phyloP scores from a whole-genome alignment of 2,797 vertebrate genomes.

The Poeciliopsis gracilis region DNA sequence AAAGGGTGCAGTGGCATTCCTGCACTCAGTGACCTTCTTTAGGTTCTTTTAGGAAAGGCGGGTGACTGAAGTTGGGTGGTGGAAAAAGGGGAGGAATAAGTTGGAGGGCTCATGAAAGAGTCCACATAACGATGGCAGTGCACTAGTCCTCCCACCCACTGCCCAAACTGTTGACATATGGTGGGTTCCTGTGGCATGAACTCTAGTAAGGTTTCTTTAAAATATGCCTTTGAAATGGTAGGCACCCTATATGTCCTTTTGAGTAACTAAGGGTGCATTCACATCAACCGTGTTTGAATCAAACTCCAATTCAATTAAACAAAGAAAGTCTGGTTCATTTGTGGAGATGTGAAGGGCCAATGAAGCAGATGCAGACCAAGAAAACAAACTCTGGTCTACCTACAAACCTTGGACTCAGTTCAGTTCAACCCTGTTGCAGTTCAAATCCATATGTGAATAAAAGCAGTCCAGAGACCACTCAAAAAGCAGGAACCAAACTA shows the following conservation, averaged over 20 bases:
- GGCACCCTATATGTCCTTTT: neutral
- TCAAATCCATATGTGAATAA: too few relatives aligned
- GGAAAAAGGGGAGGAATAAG: constrained; percentile 35
- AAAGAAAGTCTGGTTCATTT: too few relatives aligned
- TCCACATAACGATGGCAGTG: constrained; percentile 33
- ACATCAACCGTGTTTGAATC: too few relatives aligned
- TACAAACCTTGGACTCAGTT: too few relatives aligned
- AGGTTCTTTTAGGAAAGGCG: constrained; percentile 48
- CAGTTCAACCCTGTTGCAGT: too few relatives aligned
- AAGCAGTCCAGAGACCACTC: too few relatives aligned
- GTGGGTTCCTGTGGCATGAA: constrained; percentile 45
- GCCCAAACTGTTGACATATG: constrained; percentile 10
- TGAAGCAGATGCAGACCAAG: too few relatives aligned
- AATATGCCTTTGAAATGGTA: constrained; percentile 48
- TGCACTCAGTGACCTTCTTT: constrained; percentile 66
- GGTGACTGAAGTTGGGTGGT: constrained; percentile 40
- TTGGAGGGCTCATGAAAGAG: constrained; percentile 21
- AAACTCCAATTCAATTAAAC: too few relatives aligned
- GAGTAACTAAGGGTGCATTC: neutral
- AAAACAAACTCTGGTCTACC: too few relatives aligned
- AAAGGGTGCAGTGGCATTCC: constrained; percentile 53
- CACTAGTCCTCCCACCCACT: constrained; percentile 31
- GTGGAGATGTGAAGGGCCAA: too few relatives aligned
- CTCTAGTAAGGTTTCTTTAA: constrained; percentile 68
- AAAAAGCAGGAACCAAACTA: too few relatives aligned